Conservation (phyloP, 2,888 invertebrate genomes). For the Caradrina clavipalpis region DNA sequence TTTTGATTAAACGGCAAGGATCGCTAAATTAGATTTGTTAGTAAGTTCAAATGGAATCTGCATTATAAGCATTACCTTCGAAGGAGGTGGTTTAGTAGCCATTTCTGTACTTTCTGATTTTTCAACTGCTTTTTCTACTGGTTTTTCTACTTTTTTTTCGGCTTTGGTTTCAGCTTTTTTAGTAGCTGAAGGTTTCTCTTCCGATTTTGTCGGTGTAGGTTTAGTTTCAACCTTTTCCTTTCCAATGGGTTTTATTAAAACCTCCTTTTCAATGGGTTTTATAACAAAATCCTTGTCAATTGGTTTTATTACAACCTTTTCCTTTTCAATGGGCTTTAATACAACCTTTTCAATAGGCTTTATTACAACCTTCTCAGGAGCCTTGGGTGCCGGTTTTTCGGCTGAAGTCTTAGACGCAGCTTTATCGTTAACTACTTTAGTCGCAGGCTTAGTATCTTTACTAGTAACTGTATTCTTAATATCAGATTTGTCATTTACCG, state of each 20-base stretch:
- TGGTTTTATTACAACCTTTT: conserved; percentile 54
- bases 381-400: conserved; percentile 64
- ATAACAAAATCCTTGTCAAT: conserved; percentile 62
- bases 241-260: too few species aligned
- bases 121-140: conserved; percentile 72
- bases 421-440: conserved; percentile 69
- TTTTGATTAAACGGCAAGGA: conserved; percentile 33
- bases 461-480: conserved; percentile 62
- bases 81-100: conserved; percentile 87
- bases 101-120: conserved; percentile 82
- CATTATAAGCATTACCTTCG: conserved; percentile 76
- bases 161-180: conserved; percentile 62
- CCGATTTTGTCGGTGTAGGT: conserved; percentile 48
- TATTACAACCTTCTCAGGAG: conserved; percentile 62
- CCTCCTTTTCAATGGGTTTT: conserved; percentile 69
- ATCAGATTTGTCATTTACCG: conserved; percentile 69
- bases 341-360: conserved; percentile 68
- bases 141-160: conserved; percentile 55
- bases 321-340: too few species aligned
- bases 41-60: conserved; percentile 6
- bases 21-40: conserved; percentile 13
- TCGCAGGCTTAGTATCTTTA: conserved; percentile 66
- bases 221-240: conserved; percentile 56
- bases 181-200: conserved; percentile 56
- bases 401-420: conserved; percentile 58